These are phyloP conservation scores for Lasiurus borealis DNA, from an alignment of 2,113 vertebrate species.

Conservation along the genomic window DNA sequence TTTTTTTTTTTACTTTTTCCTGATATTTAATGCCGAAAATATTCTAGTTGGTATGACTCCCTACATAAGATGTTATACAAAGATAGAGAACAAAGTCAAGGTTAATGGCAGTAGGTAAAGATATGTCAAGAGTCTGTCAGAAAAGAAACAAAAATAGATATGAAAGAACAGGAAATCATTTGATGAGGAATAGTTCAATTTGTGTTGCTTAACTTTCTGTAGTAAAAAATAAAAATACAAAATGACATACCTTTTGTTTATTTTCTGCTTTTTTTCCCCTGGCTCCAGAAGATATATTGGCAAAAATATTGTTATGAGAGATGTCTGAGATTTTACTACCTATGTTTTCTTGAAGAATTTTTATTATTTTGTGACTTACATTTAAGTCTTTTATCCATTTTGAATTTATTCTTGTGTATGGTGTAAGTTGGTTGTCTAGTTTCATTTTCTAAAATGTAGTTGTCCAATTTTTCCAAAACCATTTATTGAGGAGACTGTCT, in stretches of 20 bases:
- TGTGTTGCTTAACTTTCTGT: neutral
- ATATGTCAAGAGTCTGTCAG: constrained; percentile 49
- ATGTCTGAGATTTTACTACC: no score
- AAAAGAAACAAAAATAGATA: constrained; percentile 61
- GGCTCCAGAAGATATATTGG: neutral
- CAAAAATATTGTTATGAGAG: neutral
- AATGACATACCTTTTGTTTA: neutral
- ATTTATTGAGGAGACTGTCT: no score
- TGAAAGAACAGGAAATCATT: constrained; percentile 56
- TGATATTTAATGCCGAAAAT: neutral
- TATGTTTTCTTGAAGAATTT: no score
- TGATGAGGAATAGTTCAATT: constrained; percentile 31
- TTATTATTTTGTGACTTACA: no score
- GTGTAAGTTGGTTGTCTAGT: no score
- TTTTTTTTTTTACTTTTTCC: constrained; percentile 11
- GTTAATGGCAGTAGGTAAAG: constrained; percentile 11
- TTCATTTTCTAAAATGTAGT: no score
- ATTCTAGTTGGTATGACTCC: neutral
- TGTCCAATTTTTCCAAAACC: no score
- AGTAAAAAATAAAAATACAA: constrained; percentile 55
- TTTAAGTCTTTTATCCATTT: no score
- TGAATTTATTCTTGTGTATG: no score
- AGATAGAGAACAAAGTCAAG: constrained; percentile 17
- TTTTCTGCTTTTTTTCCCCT: neutral
- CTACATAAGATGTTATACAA: constrained; percentile 37